A percentile compares a stretch with the other conserved stretches of the same genome.
Evolutionary conservation across 2,888 invertebrate species (phyloP).

Genomic region (Xylophagus ater): DNA sequence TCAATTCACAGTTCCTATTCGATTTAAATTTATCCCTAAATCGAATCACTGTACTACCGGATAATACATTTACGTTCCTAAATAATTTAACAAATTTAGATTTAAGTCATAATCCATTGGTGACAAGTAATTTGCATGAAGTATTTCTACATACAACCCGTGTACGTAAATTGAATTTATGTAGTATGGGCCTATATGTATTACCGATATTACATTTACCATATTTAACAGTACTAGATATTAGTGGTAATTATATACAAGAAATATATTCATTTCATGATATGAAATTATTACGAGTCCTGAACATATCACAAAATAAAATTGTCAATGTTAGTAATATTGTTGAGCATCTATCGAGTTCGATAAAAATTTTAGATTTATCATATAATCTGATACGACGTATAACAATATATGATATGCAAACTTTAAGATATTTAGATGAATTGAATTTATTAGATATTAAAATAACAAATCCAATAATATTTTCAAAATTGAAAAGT

Average conservation of each 20-base stretch:
- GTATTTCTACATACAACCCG: slow-evolving; percentile 77
- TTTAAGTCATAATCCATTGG: slow-evolving; percentile 66
- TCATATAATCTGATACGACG: slow-evolving; percentile 73
- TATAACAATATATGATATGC: slow-evolving; percentile 48
- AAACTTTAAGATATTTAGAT: slow-evolving; percentile 51
- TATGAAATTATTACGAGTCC: slow-evolving; percentile 56
- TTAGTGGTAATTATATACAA: slow-evolving; percentile 65
- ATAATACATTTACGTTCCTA: slow-evolving; percentile 77
- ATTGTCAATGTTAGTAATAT: slow-evolving; percentile 62
- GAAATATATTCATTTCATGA: slow-evolving; percentile 61
- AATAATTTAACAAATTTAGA: slow-evolving; percentile 68
- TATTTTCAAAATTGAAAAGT: slow-evolving; percentile 58
- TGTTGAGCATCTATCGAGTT: slow-evolving; percentile 58
- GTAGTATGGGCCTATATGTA: slow-evolving; percentile 62
- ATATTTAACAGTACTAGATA: slow-evolving; percentile 65
- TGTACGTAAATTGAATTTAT: slow-evolving; percentile 64
- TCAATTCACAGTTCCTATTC: slow-evolving; percentile 67
- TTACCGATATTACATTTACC: slow-evolving; percentile 68
- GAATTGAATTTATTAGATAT: slow-evolving; percentile 62
- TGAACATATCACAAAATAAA: slow-evolving; percentile 68
- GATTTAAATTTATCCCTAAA: slow-evolving; percentile 69
- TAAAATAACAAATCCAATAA: slow-evolving; percentile 62
- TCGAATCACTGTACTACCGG: slow-evolving; percentile 71
- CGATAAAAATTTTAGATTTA: slow-evolving; percentile 64
- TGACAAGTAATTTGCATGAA: slow-evolving; percentile 77